Evolutionary conservation across 2,797 vertebrate genomes (phyloP).

Genomic region (Anguilla marmorata): DNA sequence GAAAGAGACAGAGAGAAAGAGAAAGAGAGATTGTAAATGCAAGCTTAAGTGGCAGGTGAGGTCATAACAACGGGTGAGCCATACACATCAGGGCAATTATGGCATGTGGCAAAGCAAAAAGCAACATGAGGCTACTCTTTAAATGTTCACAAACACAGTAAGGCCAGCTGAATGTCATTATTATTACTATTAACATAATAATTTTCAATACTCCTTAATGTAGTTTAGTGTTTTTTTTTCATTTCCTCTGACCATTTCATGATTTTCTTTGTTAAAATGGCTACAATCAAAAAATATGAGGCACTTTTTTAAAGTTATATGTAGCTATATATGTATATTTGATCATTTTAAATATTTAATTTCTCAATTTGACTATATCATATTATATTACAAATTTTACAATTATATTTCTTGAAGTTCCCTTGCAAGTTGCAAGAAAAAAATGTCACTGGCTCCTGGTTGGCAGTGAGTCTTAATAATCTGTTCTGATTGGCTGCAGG

Average conservation of each 20-base stretch:
- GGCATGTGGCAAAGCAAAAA: conserved; percentile 67
- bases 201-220: conserved; percentile 47
- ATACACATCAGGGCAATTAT: conserved; percentile 66
- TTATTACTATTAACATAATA: conserved; percentile 49
- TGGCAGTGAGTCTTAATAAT: conserved; percentile 52
- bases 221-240: not conserved
- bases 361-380: conserved; percentile 14
- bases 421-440: conserved; percentile 48
- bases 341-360: conserved; percentile 53
- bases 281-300: conserved; percentile 82
- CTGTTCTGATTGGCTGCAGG: conserved; percentile 49
- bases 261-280: conserved; percentile 78
- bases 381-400: conserved; percentile 15
- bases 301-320: conserved; percentile 76
- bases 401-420: conserved; percentile 68
- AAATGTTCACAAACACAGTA: conserved; percentile 63
- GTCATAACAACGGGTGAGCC: not conserved
- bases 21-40: conserved; percentile 29
- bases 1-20: conserved; percentile 25
- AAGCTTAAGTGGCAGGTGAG: conserved; percentile 26
- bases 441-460: conserved; percentile 54
- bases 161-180: conserved; percentile 74
- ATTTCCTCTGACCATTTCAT: conserved; percentile 63
- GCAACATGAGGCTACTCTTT: conserved; percentile 44
- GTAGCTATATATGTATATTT: conserved; percentile 70